Evolutionary conservation across 1,140 invertebrate species (phyloP).

Genomic region (Plectrocnemia conspersa): DNA sequence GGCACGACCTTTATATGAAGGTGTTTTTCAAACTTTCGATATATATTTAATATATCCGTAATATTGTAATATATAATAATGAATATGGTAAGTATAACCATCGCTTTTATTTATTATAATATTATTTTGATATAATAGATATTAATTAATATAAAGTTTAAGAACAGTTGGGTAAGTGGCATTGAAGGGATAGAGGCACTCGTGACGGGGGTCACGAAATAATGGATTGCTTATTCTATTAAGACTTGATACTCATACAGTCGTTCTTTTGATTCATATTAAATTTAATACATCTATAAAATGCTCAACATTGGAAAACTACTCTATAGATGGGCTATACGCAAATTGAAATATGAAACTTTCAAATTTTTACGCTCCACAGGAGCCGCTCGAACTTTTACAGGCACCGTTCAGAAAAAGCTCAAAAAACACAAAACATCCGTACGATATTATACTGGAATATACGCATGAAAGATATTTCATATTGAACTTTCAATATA

Average conservation of each 20-base stretch:
- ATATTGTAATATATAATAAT: background rate
- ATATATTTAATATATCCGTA: background rate
- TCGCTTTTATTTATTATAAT: no score
- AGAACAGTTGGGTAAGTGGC: background rate
- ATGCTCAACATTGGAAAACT: background rate
- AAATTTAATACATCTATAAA: no score
- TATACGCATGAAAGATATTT: no score
- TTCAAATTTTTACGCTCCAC: slow-evolving; percentile 28
- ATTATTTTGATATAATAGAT: no score
- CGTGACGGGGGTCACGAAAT: slow-evolving; percentile 17
- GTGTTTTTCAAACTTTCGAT: slow-evolving; percentile 16
- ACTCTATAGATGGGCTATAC: background rate
- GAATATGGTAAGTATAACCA: background rate
- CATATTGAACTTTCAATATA: no score
- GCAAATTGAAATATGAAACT: slow-evolving; percentile 23
- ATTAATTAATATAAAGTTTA: slow-evolving; percentile 8
- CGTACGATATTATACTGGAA: no score
- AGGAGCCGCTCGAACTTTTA: slow-evolving; percentile 27
- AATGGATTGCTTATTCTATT: slow-evolving; percentile 33
- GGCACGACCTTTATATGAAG: slow-evolving; percentile 6
- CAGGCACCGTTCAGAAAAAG: no score
- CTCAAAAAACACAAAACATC: no score
- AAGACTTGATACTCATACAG: slow-evolving; percentile 14
- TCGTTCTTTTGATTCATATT: no score
- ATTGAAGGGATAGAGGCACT: background rate